Evolutionary conservation across 1,140 invertebrate species (phyloP), one percentile per base, ranked within the genome.

Genomic region (Dinoponera quadriceps): DNA sequence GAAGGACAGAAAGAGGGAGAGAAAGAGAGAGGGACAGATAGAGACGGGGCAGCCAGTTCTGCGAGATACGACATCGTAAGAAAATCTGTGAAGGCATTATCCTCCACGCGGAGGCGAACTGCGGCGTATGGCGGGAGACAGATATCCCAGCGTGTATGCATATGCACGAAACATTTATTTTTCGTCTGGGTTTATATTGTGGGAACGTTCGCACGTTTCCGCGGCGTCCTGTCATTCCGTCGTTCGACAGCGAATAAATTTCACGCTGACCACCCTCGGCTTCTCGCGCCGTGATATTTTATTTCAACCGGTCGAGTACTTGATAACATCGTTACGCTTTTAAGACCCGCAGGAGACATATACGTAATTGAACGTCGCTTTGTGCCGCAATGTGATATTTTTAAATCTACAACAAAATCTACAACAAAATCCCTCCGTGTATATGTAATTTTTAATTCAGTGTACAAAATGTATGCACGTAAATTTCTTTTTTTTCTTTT

Each of bases 71-170:
- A 22, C 51, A 22, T 75, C 51, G 72, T 78, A 87, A 87, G 72
- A 85, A 86, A 85, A 83, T 86, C 63, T 65, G 62, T 27, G n/a
- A 62, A 59, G 54, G 18, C 59, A 86, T 86, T 78, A 63, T 68
- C 22, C 57, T 22, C 14, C 54, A 22, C 49, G 63, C 4, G 51
- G 49, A 13, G 54, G 49, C 66, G 72, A 68, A 75, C 16, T 25
- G 22, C 20, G 22, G 22, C 55, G 63, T 65, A 25, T 29, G 25
- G 55, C 38, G 25, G 22, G 59, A 22, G 54, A 38, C 82, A 63
- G 82, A 85, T 85, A 84, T 85, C 80, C 66, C 82, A 77, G 71
- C 83, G 38, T 33, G 74, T 57, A 27, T 66, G 51, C 54, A 55
- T 48, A 71, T 57, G 51, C 65, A 69, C 65, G 51, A 44, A 25